phyloP scores from a whole-genome alignment of 2,113 vertebrate species.

The Pampusana beccarii region DNA sequence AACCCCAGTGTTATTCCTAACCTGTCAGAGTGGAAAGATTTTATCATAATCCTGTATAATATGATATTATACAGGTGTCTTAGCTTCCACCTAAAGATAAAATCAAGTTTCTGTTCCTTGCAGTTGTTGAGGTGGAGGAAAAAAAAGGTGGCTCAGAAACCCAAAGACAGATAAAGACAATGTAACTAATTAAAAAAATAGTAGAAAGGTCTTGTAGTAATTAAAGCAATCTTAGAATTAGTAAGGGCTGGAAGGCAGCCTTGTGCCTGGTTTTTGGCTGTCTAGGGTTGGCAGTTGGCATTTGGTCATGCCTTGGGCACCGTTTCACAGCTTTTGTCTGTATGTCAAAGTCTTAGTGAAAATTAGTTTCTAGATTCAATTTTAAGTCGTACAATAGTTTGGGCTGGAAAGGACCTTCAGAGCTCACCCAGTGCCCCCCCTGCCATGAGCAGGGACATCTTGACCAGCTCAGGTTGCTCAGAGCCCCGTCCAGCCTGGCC shows the following conservation, averaged over 20 bases:
- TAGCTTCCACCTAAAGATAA: not conserved
- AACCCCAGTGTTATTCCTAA: not conserved
- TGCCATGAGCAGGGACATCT: no score
- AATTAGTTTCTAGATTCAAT: not conserved
- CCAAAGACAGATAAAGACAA: not conserved
- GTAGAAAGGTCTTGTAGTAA: not conserved
- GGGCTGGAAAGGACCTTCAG: no score
- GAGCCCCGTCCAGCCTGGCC: no score
- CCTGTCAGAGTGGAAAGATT: not conserved
- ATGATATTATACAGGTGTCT: not conserved
- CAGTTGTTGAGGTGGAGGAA: fast-evolving
- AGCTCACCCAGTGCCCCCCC: no score
- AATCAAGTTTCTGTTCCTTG: not conserved
- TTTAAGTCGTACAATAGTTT: not conserved
- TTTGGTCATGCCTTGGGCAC: not conserved
- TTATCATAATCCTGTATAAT: not conserved
- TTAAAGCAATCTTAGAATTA: not conserved
- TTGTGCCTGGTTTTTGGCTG: not conserved
- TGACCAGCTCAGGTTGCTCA: no score
- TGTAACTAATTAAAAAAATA: not conserved
- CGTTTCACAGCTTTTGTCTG: not conserved
- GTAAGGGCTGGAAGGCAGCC: not conserved
- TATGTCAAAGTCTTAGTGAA: not conserved
- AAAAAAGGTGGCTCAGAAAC: not conserved
- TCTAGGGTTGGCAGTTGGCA: not conserved